Conservation (phyloP, 2,888 invertebrate species). For the Drosophila monieri region DNA sequence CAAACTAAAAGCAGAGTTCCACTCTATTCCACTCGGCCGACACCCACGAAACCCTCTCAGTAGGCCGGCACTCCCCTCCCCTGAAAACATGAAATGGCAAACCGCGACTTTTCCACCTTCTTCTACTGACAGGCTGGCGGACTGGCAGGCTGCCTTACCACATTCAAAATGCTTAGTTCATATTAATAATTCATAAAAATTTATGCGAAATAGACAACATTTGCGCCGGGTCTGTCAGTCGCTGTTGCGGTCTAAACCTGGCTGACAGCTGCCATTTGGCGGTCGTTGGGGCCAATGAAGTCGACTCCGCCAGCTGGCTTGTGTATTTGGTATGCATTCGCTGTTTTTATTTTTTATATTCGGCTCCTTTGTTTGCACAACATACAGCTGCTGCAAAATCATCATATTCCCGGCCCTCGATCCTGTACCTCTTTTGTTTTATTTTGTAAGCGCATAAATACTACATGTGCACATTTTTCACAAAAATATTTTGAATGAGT, state of each 20-base stretch:
- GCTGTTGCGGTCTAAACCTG: slow-evolving; percentile 42
- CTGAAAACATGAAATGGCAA: slow-evolving; percentile 55
- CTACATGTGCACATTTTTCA: background rate
- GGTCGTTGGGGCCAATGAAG: slow-evolving; percentile 25
- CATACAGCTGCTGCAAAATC: slow-evolving; percentile 32
- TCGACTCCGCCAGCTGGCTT: slow-evolving; percentile 37
- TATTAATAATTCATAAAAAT: slow-evolving; percentile 75
- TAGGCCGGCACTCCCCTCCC: slow-evolving; percentile 10
- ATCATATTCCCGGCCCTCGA: slow-evolving; percentile 6
- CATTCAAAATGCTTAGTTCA: slow-evolving; percentile 59
- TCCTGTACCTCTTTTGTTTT: background rate
- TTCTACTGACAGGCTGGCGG: slow-evolving; percentile 9
- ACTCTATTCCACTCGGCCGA: slow-evolving; percentile 1
- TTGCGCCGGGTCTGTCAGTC: slow-evolving; percentile 35
- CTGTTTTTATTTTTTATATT: slow-evolving; percentile 34
- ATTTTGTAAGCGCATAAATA: background rate
- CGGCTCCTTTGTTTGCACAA: slow-evolving; percentile 20
- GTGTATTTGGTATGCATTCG: slow-evolving; percentile 38
- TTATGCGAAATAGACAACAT: slow-evolving; percentile 68
- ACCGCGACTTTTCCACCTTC: slow-evolving; percentile 24
- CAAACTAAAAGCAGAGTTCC: slow-evolving; percentile 42
- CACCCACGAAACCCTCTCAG: background rate
- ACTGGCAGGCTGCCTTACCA: slow-evolving; percentile 9
- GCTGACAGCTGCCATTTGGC: slow-evolving; percentile 40
- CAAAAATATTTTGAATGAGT: background rate